Base-by-base conservation (phyloP, 2,113 vertebrate species). In the Chlorodrepanis virens region DNA sequence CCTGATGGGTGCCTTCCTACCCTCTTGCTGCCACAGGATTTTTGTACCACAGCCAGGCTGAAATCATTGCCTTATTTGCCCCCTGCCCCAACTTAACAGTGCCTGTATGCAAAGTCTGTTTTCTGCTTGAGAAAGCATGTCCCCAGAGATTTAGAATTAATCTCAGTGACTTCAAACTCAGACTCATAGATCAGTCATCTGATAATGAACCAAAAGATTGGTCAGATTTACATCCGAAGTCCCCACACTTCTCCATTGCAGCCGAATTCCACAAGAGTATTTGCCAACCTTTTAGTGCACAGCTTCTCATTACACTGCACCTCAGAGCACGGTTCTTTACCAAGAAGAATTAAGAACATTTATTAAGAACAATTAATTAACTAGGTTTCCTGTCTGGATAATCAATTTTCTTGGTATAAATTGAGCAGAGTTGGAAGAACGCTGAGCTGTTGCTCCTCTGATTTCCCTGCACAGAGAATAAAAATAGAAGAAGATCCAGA, bases 331-430 rank as follows among this genome's bases (percentile, higher is more conserved):
- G n/a, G 19, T 44, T 70, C 64, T 83, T 87, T 75, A 75, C 64
- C 47, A 68, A 86, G n/a, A n/a, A n/a, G n/a, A n/a, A n/a, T n/a
- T n/a, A n/a, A n/a, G n/a, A n/a, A n/a, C n/a, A n/a, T 61, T 29
- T 67, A 74, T 92, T 80, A 94, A 86, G 14, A 52, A 71, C 65
- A 95, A 92, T 87, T 95, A 95, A 95, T 93, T 95, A 94, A 92
- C 59, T 78, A 75, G 72, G 68, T 83, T 92, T 90, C 35, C 80
- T 90, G 70, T 49, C 53, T 64, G 75, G 39, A 45, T 96, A 94
- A 97, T 94, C 54, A 78, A 81, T 94, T 93, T 87, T 84, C 91
- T 63, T 59, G 27, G 45, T 83, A 71, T 83, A 92, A 96, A 95
- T 71, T 93, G 94, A 93, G 54, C 64, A 35, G 52, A 75, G 89